A percentile compares a stretch with the other conserved stretches of the same genome.
These are phyloP conservation scores for Labeo catla DNA, from an alignment of 2,113 vertebrate genomes.

Conservation along the genomic window DNA sequence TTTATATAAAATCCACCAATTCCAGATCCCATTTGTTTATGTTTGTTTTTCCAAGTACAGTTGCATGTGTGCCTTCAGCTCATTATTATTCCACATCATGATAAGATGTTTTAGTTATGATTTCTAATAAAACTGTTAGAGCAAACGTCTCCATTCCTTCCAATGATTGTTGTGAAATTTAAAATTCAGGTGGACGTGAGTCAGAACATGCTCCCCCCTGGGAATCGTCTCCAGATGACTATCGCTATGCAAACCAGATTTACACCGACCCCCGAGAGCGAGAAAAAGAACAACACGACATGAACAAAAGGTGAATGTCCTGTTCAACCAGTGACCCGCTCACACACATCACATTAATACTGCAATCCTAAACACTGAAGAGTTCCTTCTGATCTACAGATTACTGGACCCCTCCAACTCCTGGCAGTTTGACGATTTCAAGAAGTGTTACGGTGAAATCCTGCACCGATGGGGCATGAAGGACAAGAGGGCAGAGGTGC, in stretches of 20 bases:
- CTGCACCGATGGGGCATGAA: conserved; percentile 93
- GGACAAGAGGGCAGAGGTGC: conserved; percentile 92
- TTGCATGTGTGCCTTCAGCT: background rate
- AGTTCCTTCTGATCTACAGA: conserved; percentile 66
- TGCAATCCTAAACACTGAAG: background rate
- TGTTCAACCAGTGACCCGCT: background rate
- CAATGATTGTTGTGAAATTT: background rate
- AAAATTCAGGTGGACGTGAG: conserved; percentile 79
- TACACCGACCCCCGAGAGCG: conserved; percentile 87
- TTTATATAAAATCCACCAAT: background rate
- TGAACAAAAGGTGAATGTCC: conserved; percentile 88
- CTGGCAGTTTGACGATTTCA: conserved; percentile 96
- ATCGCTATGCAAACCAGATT: conserved; percentile 82
- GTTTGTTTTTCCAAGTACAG: background rate
- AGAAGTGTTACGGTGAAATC: conserved; percentile 97
- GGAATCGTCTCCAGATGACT: conserved; percentile 92
- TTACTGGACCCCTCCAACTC: conserved; percentile 91
- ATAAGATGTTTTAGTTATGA: background rate
- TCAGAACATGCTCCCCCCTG: conserved; percentile 82
- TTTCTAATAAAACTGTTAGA: background rate
- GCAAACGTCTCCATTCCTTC: background rate
- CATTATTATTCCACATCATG: background rate
- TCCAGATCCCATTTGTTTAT: background rate
- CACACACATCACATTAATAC: background rate
- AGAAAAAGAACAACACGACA: conserved; percentile 94